These are phyloP conservation scores for Cossypha dichroa DNA, from an alignment of 2,797 vertebrate genomes.

Conservation along the genomic window DNA sequence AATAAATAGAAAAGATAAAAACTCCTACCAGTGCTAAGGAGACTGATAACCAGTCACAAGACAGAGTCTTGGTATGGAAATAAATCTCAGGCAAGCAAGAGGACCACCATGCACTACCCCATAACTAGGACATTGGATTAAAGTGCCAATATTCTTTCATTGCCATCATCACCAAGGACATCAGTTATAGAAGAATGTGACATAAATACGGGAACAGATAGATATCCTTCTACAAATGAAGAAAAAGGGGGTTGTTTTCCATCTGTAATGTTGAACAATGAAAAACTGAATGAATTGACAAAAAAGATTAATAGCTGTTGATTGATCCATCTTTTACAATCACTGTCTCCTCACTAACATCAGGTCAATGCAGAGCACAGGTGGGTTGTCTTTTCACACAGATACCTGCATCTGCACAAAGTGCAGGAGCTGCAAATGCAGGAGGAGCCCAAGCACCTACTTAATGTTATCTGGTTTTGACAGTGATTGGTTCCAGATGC, in stretches of 20 bases:
- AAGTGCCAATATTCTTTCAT: conserved; percentile 28
- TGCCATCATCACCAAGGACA: conserved; percentile 48
- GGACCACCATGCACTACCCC: neutral
- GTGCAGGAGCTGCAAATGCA: neutral
- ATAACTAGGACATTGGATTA: neutral
- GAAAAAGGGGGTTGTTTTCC: neutral
- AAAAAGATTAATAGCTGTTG: neutral
- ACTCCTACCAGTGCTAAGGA: neutral
- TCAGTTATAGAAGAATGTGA: neutral
- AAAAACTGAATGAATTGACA: neutral
- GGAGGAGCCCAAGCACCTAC: neutral
- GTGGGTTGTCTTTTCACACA: neutral
- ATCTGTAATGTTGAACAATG: neutral
- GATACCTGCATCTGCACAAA: neutral
- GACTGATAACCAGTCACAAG: neutral
- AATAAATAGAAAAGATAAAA: neutral
- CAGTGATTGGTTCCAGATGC: neutral
- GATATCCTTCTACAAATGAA: neutral
- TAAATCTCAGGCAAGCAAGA: neutral
- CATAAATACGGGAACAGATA: neutral
- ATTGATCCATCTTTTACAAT: neutral
- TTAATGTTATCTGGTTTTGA: neutral
- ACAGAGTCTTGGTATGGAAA: neutral
- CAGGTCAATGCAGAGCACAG: neutral
- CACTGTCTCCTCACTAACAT: neutral